These are phyloP conservation scores for Thermophis baileyi DNA, from an alignment of 2,113 vertebrate species.

Conservation along the genomic window DNA sequence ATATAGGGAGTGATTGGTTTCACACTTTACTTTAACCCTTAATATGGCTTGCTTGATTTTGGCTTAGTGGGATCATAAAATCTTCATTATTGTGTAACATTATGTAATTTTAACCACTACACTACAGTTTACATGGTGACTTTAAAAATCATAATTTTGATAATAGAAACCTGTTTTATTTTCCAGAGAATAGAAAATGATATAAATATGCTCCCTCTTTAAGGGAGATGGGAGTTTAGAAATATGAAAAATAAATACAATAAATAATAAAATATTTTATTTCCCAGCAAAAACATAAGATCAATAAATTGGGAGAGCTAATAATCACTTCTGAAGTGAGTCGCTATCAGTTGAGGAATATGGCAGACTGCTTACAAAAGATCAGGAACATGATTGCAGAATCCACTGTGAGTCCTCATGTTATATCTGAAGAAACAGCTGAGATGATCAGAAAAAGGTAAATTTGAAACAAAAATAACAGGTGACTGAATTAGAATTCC, in stretches of 20 bases:
- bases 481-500: background rate
- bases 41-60: background rate
- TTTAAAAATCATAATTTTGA: background rate
- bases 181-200: fast-evolving
- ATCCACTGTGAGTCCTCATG: slow-evolving; percentile 71
- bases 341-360: slow-evolving; percentile 88
- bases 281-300: slow-evolving; percentile 81
- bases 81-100: background rate
- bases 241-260: background rate
- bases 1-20: background rate
- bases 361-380: slow-evolving; percentile 85
- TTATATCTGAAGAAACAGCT: slow-evolving; percentile 72
- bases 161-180: background rate
- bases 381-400: slow-evolving; percentile 80
- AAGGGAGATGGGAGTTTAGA: background rate
- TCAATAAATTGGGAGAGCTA: slow-evolving; percentile 86
- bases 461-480: background rate
- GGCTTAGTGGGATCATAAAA: background rate
- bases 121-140: background rate
- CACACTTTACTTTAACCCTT: background rate
- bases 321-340: slow-evolving; percentile 85
- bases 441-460: slow-evolving; percentile 76
- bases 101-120: background rate
- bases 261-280: background rate
- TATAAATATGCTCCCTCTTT: fast-evolving